These are phyloP conservation scores for Colius striatus DNA, from an alignment of 2,113 vertebrate species.

Conservation along the genomic window DNA sequence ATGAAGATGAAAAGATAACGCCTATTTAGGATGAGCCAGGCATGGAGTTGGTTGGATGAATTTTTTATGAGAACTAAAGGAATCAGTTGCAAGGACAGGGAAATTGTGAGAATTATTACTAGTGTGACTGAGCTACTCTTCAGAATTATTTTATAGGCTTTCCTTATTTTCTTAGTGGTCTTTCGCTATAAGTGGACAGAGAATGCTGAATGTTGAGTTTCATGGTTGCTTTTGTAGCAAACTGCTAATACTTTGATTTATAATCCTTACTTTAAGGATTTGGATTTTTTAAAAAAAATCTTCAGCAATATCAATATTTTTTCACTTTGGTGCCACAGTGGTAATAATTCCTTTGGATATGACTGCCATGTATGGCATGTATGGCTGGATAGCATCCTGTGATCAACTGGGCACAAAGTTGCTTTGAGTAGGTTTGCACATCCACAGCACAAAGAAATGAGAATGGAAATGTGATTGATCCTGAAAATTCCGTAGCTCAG, in stretches of 20 bases:
- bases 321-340: not conserved
- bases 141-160: not conserved
- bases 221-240: not conserved
- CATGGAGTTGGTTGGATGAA: not conserved
- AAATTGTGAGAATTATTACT: not conserved
- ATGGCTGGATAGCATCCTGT: not conserved
- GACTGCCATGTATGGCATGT: not conserved
- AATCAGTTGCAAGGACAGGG: not conserved
- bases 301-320: not conserved
- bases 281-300: not conserved
- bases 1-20: not conserved
- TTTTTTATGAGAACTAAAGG: constrained; percentile 40
- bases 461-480: constrained; percentile 23
- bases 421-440: not conserved
- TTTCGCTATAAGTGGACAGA: not conserved
- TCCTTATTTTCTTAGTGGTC: not conserved
- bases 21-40: not conserved
- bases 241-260: not conserved
- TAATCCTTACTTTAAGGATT: not conserved
- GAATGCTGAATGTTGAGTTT: not conserved
- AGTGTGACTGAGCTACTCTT: constrained; percentile 6
- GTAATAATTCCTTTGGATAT: not conserved
- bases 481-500: not conserved
- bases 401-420: constrained; percentile 4
- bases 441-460: constrained; percentile 12